Conservation (phyloP, 2,888 invertebrate genomes). For the Andrena marginata region DNA sequence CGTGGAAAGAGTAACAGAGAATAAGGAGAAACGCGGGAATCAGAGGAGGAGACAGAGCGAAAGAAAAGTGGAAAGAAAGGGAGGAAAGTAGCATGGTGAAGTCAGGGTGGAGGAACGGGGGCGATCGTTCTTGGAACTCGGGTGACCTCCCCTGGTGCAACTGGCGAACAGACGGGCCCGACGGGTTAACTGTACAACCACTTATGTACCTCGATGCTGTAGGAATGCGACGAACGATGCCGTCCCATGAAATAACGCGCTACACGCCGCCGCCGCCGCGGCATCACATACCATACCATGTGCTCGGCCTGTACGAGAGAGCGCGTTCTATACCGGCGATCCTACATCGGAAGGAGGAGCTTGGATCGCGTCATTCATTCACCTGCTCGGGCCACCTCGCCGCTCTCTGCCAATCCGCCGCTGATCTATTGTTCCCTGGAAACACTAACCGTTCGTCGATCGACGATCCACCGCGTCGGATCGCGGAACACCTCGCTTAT, state of each 20-base stretch:
- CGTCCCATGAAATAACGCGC: conserved; percentile 73
- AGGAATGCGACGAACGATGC: conserved; percentile 76
- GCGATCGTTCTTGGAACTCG: conserved; percentile 77
- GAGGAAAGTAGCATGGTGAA: conserved; percentile 46
- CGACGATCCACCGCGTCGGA: conserved; percentile 44
- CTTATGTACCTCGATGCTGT: conserved; percentile 76
- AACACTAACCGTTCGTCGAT: conserved; percentile 56
- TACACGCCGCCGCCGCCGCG: conserved; percentile 54
- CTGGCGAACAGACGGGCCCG: conserved; percentile 73
- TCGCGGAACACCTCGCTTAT: conserved; percentile 54
- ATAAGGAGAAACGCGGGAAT: neutral
- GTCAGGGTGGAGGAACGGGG: conserved; percentile 45
- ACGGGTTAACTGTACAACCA: conserved; percentile 82
- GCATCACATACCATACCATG: conserved; percentile 68
- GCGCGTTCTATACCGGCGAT: conserved; percentile 39
- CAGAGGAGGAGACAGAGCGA: conserved; percentile 14
- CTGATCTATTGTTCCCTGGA: conserved; percentile 72
- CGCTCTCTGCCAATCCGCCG: conserved; percentile 36
- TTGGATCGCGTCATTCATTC: conserved; percentile 77
- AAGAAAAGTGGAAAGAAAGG: conserved; percentile 38
- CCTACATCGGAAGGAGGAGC: conserved; percentile 56
- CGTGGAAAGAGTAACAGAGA: conserved; percentile 12
- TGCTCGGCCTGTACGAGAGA: conserved; percentile 48
- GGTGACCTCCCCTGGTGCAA: conserved; percentile 79
- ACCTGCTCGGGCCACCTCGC: conserved; percentile 66